phyloP scores from a whole-genome alignment of 2,113 vertebrate species.

The Trichechus manatus region DNA sequence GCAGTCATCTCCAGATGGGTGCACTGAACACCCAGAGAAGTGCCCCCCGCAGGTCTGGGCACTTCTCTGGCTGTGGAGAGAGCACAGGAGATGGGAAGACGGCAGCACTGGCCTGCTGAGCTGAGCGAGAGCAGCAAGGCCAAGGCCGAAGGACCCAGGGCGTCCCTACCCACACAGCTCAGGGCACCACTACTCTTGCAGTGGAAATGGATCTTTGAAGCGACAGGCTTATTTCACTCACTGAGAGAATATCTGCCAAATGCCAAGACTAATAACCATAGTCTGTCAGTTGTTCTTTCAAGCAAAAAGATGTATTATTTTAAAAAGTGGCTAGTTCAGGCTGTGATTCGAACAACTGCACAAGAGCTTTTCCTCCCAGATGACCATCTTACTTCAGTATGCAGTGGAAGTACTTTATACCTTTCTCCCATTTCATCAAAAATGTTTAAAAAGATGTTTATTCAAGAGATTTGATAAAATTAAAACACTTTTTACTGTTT shows the following conservation, averaged over 20 bases:
- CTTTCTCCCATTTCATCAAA: neutral
- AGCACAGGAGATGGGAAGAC: rapidly evolving
- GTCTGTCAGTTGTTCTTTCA: neutral
- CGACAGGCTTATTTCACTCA: neutral
- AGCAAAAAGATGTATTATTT: neutral
- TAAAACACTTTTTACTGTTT: neutral
- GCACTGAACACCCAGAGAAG: neutral
- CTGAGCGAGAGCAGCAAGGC: neutral
- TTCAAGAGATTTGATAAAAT: neutral
- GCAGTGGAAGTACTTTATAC: neutral
- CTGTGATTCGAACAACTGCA: neutral
- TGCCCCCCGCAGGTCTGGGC: rapidly evolving
- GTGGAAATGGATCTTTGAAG: neutral
- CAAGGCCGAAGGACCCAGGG: neutral
- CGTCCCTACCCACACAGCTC: neutral
- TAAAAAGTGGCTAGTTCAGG: neutral
- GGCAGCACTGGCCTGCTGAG: neutral
- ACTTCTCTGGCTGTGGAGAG: neutral
- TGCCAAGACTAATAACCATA: neutral
- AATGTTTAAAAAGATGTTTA: neutral
- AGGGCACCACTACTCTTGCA: neutral
- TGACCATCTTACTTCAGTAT: neutral
- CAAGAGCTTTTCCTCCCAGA: neutral
- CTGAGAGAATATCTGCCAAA: constrained; percentile 17
- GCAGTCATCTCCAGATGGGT: neutral